Evolutionary conservation across 2,888 invertebrate genomes (phyloP), one percentile per base, ranked within the genome.

Genomic region (Imbricaverruca yamaguchii): DNA sequence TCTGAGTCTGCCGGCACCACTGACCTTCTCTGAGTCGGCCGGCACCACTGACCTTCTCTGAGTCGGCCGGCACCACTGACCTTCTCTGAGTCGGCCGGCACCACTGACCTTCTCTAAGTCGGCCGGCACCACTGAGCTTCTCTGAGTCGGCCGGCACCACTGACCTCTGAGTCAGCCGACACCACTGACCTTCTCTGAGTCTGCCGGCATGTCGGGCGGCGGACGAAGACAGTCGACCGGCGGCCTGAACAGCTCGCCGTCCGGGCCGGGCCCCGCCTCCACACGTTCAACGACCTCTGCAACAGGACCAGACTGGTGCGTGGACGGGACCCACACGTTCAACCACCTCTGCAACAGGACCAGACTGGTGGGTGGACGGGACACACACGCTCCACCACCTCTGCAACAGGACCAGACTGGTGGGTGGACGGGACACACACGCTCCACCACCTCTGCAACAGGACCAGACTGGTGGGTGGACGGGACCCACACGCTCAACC

Each of bases 261-360:
- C 91, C 81, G 91, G 91, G 81, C 88, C 86, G 82, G 92, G 92
- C 84, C 89, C 89, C 85, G 91, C 90, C 88, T 93, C 93, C 84
- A 96, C 93, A 86, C 92, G 90, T 85, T 94, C 93, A 85, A 96
- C 91, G 87, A 96, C 95, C 88, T 96, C 95, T 95, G 87, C n/a
- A 55, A 6, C 18, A 13, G 15, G 21, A 53, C 53, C 59, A 0
- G 39, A 39, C 39, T 39, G 39, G 39, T 39, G 39, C 39, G 39
- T 39, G 39, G 39, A 4, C 39, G 4, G 39, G 39, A 39, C 39
- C 93, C 84, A 96, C 93, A 86, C 92, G 90, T 85, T 94, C 93
- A 85, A 96, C 91, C 87, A 96, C 95, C 88, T 96, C 95, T 95
- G 87, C n/a, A 55, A 6, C 18, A 13, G 15, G 21, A 53, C 53